A percentile compares a stretch with the other conserved stretches of the same genome.
These are phyloP conservation scores for Aurelia sp. DNA, from an alignment of 30 jellyfish, hydroid and myxozoan species.

Conservation along the genomic window DNA sequence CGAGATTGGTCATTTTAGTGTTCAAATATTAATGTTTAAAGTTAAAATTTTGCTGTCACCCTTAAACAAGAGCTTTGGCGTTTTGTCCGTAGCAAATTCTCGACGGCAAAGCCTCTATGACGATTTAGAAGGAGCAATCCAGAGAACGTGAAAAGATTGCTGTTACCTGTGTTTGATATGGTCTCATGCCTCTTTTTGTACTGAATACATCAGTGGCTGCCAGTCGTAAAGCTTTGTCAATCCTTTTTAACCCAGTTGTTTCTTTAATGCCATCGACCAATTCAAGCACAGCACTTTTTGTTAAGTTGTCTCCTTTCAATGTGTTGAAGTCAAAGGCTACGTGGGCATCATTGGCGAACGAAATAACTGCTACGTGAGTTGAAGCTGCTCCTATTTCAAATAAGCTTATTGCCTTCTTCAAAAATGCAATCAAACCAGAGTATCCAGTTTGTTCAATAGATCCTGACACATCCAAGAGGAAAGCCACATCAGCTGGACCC, in stretches of 20 bases:
- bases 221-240: constrained; percentile 86
- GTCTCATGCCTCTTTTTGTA: constrained; percentile 84
- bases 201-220: constrained; percentile 85
- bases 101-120: too few species aligned
- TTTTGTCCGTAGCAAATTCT: too few species aligned
- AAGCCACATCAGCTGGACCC: constrained; percentile 97
- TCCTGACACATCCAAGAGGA: constrained; percentile 97
- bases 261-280: constrained; percentile 70
- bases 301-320: constrained; percentile 80
- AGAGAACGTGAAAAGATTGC: too few species aligned
- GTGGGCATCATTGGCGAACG: constrained; percentile 87
- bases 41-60: too few species aligned
- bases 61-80: too few species aligned
- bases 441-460: constrained; percentile 78
- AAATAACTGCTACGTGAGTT: constrained; percentile 97
- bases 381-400: constrained; percentile 76
- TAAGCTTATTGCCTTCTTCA: constrained; percentile 88
- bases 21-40: too few species aligned
- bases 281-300: constrained; percentile 73
- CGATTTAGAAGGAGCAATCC: too few species aligned
- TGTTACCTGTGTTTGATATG: constrained; percentile 86
- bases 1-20: too few species aligned
- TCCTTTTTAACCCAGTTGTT: constrained; percentile 91
- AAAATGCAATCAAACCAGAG: constrained; percentile 73
- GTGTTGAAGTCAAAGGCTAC: constrained; percentile 88